Conservation (phyloP, 2,888 invertebrate species). For the Pandemis heparana region DNA sequence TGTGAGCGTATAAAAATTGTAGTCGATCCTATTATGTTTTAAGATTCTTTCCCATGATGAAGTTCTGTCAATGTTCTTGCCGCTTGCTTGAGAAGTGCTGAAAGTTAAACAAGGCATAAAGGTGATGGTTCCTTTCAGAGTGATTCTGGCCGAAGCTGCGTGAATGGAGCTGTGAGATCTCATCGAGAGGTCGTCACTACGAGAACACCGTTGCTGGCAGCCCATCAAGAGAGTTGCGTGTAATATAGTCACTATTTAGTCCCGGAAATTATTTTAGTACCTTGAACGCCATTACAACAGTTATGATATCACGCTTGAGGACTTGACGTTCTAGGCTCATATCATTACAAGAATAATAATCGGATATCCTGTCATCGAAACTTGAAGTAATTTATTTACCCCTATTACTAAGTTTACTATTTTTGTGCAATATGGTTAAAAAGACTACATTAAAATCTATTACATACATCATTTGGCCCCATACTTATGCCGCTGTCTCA, state of each 20-base stretch:
- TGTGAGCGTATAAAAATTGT: not conserved
- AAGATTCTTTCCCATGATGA: not conserved
- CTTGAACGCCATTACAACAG: not conserved
- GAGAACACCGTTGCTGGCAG: conserved; percentile 88
- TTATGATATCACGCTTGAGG: no score
- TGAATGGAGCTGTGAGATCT: conserved; percentile 71
- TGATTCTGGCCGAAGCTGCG: conserved; percentile 64
- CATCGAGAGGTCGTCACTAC: conserved; percentile 88
- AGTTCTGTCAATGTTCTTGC: not conserved
- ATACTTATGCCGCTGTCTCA: no score
- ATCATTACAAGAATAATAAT: no score
- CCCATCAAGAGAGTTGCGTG: conserved; percentile 89
- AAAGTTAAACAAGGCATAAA: not conserved
- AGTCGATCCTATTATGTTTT: not conserved
- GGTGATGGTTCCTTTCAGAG: conserved; percentile 60
- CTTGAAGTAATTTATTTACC: no score
- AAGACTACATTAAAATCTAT: no score
- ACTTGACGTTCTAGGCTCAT: no score
- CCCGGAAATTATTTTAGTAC: not conserved
- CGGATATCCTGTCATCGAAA: no score
- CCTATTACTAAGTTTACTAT: no score
- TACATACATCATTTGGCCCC: no score
- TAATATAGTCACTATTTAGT: conserved; percentile 50
- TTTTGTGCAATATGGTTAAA: no score
- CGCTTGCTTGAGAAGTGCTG: no score